A percentile compares a stretch with the other conserved stretches of the same genome.
Conservation (phyloP, 2,797 vertebrate species). For the Threskiornis aethiopicus region DNA sequence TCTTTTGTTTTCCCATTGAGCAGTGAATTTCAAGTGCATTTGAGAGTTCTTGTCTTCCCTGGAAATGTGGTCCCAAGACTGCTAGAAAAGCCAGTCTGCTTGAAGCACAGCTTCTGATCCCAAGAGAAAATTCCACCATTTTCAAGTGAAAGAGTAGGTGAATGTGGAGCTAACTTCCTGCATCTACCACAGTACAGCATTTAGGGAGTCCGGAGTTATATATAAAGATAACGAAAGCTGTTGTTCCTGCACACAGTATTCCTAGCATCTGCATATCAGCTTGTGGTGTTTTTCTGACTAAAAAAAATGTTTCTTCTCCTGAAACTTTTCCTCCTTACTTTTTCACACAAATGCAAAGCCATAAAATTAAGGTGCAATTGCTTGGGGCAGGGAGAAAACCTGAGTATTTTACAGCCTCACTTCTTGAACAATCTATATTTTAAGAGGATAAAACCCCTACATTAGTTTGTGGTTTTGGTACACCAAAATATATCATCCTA, state of each 20-base stretch:
- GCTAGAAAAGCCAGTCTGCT: neutral
- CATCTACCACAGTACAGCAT: neutral
- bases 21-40: neutral
- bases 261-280: neutral
- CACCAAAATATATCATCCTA: neutral
- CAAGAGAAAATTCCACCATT: neutral
- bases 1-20: neutral
- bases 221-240: neutral
- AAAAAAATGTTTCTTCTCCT: neutral
- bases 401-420: neutral
- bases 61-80: neutral
- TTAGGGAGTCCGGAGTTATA: neutral
- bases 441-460: neutral
- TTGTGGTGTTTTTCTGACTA: neutral
- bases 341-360: neutral
- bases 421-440: neutral
- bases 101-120: neutral
- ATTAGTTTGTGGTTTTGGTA: neutral
- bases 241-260: neutral
- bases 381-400: neutral
- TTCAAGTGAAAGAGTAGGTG: neutral
- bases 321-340: neutral
- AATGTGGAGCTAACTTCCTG: neutral
- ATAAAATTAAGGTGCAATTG: neutral
- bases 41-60: neutral